Base-by-base conservation (phyloP, 1,140 invertebrate species). In the Potamilus streckersoni region DNA sequence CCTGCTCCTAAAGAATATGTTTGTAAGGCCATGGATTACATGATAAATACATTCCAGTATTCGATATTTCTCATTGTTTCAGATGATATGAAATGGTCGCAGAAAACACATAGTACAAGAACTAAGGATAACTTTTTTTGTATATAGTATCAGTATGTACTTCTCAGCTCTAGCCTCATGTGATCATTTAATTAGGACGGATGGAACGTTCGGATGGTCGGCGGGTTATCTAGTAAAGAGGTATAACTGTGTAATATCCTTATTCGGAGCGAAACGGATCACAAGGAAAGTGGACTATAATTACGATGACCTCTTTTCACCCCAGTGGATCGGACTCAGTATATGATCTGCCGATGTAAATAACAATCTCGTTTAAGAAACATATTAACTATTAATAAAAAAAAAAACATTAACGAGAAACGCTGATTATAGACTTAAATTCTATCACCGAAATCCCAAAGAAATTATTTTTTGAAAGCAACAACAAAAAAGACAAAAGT, bases 201-300 rank as follows among this genome's bases (percentile, higher is more conserved):
- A 60, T 27, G 85, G 85, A 12, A 82, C 80, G 3, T 86, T 73
- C 69, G 83, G 85, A 6, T 85, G 84, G 83, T 86, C 83, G 84
- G 79, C 70, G 14, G 84, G 79, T 1, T 85, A 79, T 76, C 71
- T 86, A 49, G 80, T 81, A 11, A 11, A 79, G 82, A 55, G 86
- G 87, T 23, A 64, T 79, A 6, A 72, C 73, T 2, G 38, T 85
- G 13, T 85, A 86, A 61, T 85, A 80, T 64, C 74, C 71, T 20
- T 74, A 80, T n/a, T 76, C 71, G 55, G 31, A 72, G 14, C n/a
- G 31, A 57, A 69, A 78, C 15, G 73, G 73, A 15, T 69, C 80
- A 0, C 58, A 60, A 14, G 57, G 77, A 13, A 62, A 58, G 13
- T n/a, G 55, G 3, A 38, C 64, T 79, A 79, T 59, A 75, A 65